These are phyloP conservation scores for Tetramorium alpestre DNA, from an alignment of 1,140 invertebrate genomes.

Conservation along the genomic window DNA sequence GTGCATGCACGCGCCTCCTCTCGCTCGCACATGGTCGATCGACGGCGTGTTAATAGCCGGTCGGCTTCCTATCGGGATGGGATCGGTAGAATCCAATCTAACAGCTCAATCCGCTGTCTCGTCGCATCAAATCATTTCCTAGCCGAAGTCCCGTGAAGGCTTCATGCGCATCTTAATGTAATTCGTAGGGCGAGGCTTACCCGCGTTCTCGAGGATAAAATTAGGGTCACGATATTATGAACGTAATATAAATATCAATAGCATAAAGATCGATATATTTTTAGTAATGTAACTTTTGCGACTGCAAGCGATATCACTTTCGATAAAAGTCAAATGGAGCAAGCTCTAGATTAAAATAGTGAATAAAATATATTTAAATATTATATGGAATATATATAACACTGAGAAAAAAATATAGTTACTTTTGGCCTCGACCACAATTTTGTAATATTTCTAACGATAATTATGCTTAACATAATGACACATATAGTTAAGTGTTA, in stretches of 20 bases:
- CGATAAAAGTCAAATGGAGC: neutral
- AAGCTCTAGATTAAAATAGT: neutral
- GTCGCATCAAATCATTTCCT: slow-evolving; percentile 43
- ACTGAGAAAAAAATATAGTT: no score
- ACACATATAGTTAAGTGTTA: no score
- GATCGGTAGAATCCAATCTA: slow-evolving; percentile 45
- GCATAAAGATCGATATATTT: neutral
- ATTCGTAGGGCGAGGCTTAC: slow-evolving; percentile 30
- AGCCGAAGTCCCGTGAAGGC: neutral
- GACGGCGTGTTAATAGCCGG: slow-evolving; percentile 37
- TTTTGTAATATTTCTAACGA: no score
- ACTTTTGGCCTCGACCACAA: no score
- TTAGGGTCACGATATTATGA: neutral
- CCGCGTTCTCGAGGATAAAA: slow-evolving; percentile 11
- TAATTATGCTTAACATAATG: no score
- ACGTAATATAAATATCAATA: neutral
- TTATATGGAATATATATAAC: no score
- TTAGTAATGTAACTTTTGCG: neutral
- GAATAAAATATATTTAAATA: neutral
- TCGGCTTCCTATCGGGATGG: slow-evolving; percentile 28
- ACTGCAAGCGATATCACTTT: neutral
- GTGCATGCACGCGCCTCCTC: slow-evolving; percentile 19
- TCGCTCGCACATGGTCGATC: slow-evolving; percentile 11
- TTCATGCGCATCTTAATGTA: slow-evolving; percentile 22
- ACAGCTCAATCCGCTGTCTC: slow-evolving; percentile 52